Conservation (phyloP, 92 coral and sea anemone species). For the Bergia sp. region DNA sequence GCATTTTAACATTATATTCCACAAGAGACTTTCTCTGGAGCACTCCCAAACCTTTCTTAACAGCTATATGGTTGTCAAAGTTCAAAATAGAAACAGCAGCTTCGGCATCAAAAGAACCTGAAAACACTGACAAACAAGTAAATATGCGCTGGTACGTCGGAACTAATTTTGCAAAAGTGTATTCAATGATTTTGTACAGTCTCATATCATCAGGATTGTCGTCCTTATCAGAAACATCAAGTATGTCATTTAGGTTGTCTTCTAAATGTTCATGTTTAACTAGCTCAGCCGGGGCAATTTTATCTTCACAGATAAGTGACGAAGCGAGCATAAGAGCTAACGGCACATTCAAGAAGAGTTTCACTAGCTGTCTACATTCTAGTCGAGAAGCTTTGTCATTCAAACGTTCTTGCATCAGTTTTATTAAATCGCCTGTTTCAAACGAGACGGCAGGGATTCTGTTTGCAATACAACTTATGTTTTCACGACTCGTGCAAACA, state of each 20-base stretch:
- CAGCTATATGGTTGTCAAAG: not conserved
- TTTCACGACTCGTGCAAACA: constrained; percentile 19
- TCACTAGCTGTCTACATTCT: not conserved
- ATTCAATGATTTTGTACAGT: not conserved
- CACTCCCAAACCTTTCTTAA: not conserved
- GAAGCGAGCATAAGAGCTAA: constrained; percentile 5
- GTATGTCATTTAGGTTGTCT: not conserved
- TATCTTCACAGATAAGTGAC: constrained; percentile 13
- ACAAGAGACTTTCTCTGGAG: constrained; percentile 9
- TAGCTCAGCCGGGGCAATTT: not conserved
- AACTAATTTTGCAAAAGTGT: not conserved
- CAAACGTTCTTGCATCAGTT: not conserved
- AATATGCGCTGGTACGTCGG: not conserved
- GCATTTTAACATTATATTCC: not conserved
- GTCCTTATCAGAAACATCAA: not conserved
- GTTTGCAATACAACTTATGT: not conserved
- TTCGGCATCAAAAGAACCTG: constrained; percentile 4
- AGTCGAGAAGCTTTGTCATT: not conserved
- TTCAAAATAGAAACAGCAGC: constrained; percentile 3
- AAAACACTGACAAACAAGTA: not conserved
- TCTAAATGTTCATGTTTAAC: not conserved
- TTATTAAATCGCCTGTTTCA: not conserved
- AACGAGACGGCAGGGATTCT: not conserved
- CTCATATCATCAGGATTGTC: constrained; percentile 27
- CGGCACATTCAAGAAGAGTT: constrained; percentile 8